Conservation (phyloP, 2,113 vertebrate species). For the Siniperca chuatsi region DNA sequence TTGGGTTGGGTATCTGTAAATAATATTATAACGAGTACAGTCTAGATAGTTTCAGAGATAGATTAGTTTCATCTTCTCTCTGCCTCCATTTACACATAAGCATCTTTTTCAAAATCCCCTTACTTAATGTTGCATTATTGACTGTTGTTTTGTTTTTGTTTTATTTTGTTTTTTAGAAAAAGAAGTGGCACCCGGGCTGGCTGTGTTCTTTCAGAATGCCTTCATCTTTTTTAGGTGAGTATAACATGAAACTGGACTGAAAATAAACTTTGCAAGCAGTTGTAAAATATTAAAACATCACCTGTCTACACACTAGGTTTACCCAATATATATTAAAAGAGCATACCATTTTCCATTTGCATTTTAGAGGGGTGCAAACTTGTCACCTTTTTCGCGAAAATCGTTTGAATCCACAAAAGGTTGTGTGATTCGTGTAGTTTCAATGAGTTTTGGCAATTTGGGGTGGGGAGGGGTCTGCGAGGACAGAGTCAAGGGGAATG, state of each 20-base stretch:
- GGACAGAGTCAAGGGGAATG: too few species aligned
- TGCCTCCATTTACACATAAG: not conserved
- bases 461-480: too few species aligned
- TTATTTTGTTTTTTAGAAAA: constrained; percentile 50
- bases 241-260: not conserved
- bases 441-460: too few species aligned
- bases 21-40: too few species aligned
- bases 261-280: not conserved
- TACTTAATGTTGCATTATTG: not conserved
- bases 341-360: not conserved
- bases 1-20: too few species aligned
- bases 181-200: constrained; percentile 90
- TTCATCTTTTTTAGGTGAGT: constrained; percentile 96
- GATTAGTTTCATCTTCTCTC: not conserved
- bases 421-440: too few species aligned
- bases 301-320: too few species aligned
- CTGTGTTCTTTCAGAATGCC: constrained; percentile 96
- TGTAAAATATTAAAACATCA: not conserved
- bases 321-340: not conserved
- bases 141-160: not conserved
- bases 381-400: too few species aligned
- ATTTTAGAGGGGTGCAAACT: not conserved
- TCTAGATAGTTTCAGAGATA: too few species aligned
- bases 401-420: too few species aligned
- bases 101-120: not conserved